Evolutionary conservation across 2,888 invertebrate genomes (phyloP).

Genomic region (Drosophila borealis): DNA sequence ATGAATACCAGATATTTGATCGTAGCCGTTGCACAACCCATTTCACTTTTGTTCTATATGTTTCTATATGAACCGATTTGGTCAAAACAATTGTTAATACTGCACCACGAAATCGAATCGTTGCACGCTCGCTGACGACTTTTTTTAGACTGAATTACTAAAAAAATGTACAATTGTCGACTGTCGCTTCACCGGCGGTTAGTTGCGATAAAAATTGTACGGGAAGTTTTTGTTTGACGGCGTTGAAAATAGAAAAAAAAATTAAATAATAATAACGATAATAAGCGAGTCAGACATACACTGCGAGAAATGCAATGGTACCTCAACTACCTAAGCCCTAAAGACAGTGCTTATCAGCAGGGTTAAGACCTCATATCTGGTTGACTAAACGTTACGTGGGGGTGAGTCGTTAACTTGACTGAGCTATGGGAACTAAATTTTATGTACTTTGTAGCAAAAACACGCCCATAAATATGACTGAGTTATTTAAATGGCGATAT

Average conservation of each 20-base stretch:
- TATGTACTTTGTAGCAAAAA: not conserved
- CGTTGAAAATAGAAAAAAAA: constrained; percentile 10
- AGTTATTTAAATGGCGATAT: not conserved
- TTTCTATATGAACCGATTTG: not conserved
- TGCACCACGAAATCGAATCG: constrained; percentile 13
- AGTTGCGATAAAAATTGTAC: constrained; percentile 54
- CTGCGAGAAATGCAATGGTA: constrained; percentile 36
- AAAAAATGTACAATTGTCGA: constrained; percentile 13
- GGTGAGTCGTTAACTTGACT: not conserved
- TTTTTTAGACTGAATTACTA: constrained; percentile 56
- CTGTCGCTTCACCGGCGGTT: constrained; percentile 27
- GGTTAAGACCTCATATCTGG: not conserved
- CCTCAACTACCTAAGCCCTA: not conserved
- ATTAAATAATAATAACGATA: constrained; percentile 47
- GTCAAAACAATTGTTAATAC: not conserved
- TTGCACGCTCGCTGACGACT: constrained; percentile 36
- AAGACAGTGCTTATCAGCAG: constrained; percentile 29
- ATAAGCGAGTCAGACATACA: constrained; percentile 28
- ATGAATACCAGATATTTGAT: constrained; percentile 70
- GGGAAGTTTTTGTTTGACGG: constrained; percentile 41
- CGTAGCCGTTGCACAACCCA: constrained; percentile 72
- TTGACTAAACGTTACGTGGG: constrained; percentile 6
- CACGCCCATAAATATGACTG: constrained; percentile 2
- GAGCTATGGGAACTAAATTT: not conserved
- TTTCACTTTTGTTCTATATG: constrained; percentile 36